Conservation (phyloP, 2,113 vertebrate genomes). For the Seriola dumerili region DNA sequence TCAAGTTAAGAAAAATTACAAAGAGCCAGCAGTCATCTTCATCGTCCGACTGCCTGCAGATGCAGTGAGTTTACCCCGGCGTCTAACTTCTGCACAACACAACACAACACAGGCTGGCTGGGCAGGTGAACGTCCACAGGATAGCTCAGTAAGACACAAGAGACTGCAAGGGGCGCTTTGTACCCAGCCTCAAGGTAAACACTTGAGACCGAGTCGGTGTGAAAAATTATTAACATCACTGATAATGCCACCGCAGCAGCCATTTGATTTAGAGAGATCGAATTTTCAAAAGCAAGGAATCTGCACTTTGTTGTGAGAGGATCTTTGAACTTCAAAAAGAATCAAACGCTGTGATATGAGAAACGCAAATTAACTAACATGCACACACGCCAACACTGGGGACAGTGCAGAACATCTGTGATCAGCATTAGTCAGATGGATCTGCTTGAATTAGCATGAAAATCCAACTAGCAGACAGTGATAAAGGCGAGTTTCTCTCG, state of each 20-base stretch:
- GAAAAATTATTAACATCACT: slow-evolving; percentile 17
- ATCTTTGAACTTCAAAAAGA: slow-evolving; percentile 49
- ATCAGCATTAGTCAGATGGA: slow-evolving; percentile 63
- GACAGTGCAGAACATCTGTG: slow-evolving; percentile 67
- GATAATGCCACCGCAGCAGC: background rate
- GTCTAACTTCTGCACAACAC: background rate
- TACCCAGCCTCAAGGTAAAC: slow-evolving; percentile 37
- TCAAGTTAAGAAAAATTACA: slow-evolving; percentile 35
- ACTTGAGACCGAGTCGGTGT: slow-evolving; percentile 14
- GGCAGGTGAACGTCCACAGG: slow-evolving; percentile 8
- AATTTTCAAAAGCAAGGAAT: slow-evolving; percentile 34
- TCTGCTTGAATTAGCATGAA: slow-evolving; percentile 71
- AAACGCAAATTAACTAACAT: slow-evolving; percentile 34
- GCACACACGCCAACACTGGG: slow-evolving; percentile 12
- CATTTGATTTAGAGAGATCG: slow-evolving; percentile 36
- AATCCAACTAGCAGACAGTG: slow-evolving; percentile 41
- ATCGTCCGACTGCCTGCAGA: slow-evolving; percentile 32
- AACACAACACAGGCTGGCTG: background rate
- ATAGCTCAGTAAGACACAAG: slow-evolving; percentile 39
- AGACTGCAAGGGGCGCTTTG: slow-evolving; percentile 21
- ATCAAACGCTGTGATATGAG: slow-evolving; percentile 10
- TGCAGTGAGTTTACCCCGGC: background rate
- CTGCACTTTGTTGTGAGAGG: slow-evolving; percentile 29
- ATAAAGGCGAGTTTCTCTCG: slow-evolving; percentile 32
- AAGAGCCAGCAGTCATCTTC: slow-evolving; percentile 30